A percentile compares a stretch with the other conserved stretches of the same genome.
phyloP scores from a whole-genome alignment of 2,113 vertebrate genomes.

The Smithornis capensis region DNA sequence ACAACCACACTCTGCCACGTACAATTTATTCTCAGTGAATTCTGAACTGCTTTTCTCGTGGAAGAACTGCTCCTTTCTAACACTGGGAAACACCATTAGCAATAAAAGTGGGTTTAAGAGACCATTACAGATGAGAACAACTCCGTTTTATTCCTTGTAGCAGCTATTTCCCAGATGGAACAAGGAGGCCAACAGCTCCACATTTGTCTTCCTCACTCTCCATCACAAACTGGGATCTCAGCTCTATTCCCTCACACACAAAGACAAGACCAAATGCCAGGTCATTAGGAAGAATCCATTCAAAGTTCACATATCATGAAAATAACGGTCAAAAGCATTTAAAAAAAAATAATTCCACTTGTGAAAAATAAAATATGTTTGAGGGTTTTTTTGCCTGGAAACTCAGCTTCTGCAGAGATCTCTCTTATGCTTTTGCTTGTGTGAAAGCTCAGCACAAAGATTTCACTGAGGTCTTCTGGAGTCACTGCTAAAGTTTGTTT shows the following conservation, averaged over 20 bases:
- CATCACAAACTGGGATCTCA: not conserved
- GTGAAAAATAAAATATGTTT: slow-evolving; percentile 8
- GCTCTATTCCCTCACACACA: not conserved
- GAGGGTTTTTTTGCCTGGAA: not conserved
- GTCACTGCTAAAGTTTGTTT: slow-evolving; percentile 59
- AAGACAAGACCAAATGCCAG: slow-evolving; percentile 15
- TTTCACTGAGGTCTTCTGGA: slow-evolving; percentile 33
- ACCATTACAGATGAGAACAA: slow-evolving; percentile 22
- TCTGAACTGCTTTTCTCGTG: not conserved
- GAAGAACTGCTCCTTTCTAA: not conserved
- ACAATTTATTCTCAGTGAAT: not conserved
- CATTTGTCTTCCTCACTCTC: not conserved
- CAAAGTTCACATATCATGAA: slow-evolving; percentile 19
- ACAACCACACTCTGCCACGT: not conserved
- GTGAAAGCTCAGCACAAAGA: slow-evolving; percentile 3
- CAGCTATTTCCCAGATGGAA: slow-evolving; percentile 13
- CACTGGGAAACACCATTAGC: not conserved
- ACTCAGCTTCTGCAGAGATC: not conserved
- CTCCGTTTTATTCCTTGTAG: not conserved
- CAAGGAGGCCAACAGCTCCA: not conserved
- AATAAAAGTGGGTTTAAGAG: slow-evolving; percentile 36
- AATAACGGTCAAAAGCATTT: slow-evolving; percentile 18
- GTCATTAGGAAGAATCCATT: not conserved
- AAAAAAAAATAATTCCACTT: not conserved
- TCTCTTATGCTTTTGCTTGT: not conserved